Conservation (phyloP, 30 jellyfish, hydroid and myxozoan genomes). For the Pseudorhiza aurosa region DNA sequence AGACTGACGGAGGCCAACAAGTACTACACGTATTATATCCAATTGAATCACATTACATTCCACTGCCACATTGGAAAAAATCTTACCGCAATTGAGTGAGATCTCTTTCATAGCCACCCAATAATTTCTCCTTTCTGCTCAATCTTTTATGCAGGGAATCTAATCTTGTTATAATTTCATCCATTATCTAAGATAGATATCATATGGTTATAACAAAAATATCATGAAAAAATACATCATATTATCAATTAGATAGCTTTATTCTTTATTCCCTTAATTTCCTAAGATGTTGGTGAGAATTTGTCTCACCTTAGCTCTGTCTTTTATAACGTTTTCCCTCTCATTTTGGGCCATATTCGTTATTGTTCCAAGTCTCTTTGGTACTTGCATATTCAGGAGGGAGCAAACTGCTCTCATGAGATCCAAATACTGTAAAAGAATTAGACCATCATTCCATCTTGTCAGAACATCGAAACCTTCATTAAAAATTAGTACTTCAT, state of each 20-base stretch:
- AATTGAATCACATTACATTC: too few relatives aligned
- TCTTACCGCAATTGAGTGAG: conserved; percentile 71
- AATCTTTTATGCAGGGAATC: conserved; percentile 53
- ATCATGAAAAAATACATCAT: neutral
- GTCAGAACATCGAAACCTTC: too few relatives aligned
- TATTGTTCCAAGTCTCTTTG: conserved; percentile 15
- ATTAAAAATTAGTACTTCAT: too few relatives aligned
- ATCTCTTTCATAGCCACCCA: conserved; percentile 82
- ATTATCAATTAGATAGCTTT: too few relatives aligned
- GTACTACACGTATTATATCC: too few relatives aligned
- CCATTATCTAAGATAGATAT: conserved; percentile 32
- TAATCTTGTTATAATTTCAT: conserved; percentile 27
- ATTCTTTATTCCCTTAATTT: neutral
- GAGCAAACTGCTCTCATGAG: conserved; percentile 70
- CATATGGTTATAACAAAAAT: neutral
- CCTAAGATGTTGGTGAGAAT: neutral
- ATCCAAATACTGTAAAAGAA: conserved; percentile 39
- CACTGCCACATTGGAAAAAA: neutral
- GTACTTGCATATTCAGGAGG: conserved; percentile 54
- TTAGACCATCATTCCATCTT: too few relatives aligned
- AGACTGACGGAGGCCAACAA: too few relatives aligned
- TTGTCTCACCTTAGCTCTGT: conserved; percentile 25
- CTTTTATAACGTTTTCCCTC: conserved; percentile 31
- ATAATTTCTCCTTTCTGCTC: conserved; percentile 58
- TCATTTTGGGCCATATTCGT: conserved; percentile 58